Evolutionary conservation across 2,797 vertebrate species (phyloP), one percentile per base, ranked within the genome.

Genomic region (Delichon dasypus): DNA sequence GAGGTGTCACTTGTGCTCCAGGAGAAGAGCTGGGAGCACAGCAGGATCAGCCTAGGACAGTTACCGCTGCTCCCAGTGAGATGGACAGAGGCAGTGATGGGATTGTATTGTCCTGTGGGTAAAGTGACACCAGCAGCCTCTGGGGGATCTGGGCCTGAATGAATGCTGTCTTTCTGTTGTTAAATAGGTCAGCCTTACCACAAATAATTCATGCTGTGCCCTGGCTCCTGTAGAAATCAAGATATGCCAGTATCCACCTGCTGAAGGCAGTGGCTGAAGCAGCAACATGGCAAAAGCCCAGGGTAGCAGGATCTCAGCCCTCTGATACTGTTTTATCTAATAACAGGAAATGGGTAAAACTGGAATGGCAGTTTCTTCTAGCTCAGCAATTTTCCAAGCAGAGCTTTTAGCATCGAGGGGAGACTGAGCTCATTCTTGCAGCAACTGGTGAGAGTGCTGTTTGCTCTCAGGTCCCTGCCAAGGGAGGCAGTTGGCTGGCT

Each of bases 131-230:
- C 89, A 77, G 81, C 47, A 74, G n/a, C 60, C 84, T 82, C 92
- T 38, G 68, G 88, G 75, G 73, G 42, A 76, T 79, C 53, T 55
- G 50, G 55, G 21, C 64, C 78, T 3, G 6, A 42, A 79, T 95
- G 93, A 94, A 92, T 78, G 89, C 85, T 66, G 80, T 40, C 90
- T 92, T 95, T 95, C 92, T 83, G 92, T 75, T 91, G 26, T 27
- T 88, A 93, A 95, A 95, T 90, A 87, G 93, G 90, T 95, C 92
- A 95, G 44, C 40, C 60, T 72, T 42, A 60, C 66, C 86, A 88
- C 95, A 92, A 92, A 93, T 96, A 95, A 96, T 95, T 95, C 88
- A 95, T 90, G 78, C 89, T 64, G 94, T 40, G 23, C 79, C 30
- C 72, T 85, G 93, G 71, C 87, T 78, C 65, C 68, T 79, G 20